Conservation (phyloP, 2,797 vertebrate species). For the Brachyalestes nurse region DNA sequence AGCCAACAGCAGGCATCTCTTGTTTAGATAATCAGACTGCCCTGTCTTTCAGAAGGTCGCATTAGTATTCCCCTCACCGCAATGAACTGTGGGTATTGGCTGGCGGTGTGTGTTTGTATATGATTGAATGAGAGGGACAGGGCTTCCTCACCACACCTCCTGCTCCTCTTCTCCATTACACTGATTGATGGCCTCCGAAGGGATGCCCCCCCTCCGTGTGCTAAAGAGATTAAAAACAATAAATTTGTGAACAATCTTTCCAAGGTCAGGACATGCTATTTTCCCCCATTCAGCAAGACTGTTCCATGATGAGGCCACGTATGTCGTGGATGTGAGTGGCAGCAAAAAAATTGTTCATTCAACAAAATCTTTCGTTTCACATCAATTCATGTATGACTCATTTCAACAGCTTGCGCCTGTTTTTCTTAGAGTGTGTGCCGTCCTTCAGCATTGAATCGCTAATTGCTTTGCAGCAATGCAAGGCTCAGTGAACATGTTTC, state of each 20-base stretch:
- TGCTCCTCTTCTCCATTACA: constrained; percentile 52
- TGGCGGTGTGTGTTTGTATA: not conserved
- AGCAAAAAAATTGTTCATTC: constrained; percentile 6
- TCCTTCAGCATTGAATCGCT: constrained; percentile 16
- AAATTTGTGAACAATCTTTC: constrained; percentile 49
- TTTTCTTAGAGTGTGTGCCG: not conserved
- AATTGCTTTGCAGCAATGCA: constrained; percentile 31
- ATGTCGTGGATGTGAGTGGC: not conserved
- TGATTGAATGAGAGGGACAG: constrained; percentile 44
- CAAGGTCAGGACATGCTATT: constrained; percentile 51
- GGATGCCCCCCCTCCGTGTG: constrained; percentile 21
- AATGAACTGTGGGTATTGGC: constrained; percentile 39
- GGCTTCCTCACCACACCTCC: constrained; percentile 40
- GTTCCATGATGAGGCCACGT: not conserved
- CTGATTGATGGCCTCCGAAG: constrained; percentile 53
- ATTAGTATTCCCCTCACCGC: constrained; percentile 27
- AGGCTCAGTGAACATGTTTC: constrained; percentile 27
- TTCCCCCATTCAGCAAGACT: constrained; percentile 28
- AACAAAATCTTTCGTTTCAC: not conserved
- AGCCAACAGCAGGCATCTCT: constrained; percentile 41
- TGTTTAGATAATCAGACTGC: constrained; percentile 46
- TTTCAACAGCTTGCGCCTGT: not conserved
- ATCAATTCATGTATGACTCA: constrained; percentile 2
- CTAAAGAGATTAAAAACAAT: constrained; percentile 62
- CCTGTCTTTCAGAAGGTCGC: constrained; percentile 37